Base-by-base conservation (phyloP, 2,888 invertebrate species). In the Villa cingulata region DNA sequence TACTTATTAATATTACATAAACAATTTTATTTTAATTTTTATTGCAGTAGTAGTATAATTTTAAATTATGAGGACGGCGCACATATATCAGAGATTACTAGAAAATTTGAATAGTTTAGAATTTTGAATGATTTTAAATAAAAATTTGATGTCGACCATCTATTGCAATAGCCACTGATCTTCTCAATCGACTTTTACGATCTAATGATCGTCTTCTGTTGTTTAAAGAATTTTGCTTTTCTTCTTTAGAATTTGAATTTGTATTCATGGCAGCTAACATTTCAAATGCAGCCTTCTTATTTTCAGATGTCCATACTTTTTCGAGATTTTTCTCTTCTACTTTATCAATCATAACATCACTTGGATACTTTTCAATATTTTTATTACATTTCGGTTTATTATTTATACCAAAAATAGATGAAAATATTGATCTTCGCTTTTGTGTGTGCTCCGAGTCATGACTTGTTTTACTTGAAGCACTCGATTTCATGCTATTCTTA, bases 221-320 rank as follows among this genome's bases (percentile, higher is more conserved):
- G 7, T 23, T 23, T 23, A 23, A 23, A 4, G 23, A 23, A 23
- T 23, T 27, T 37, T 9, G 38, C 14, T 10, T 16, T 15, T 37
- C 16, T 27, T 15, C 18, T n/a, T 32, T 40, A 19, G 27, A 4
- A 32, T 49, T 46, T 17, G 51, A 59, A 4, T 59, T 58, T 0
- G 63, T 61, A 57, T 66, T 68, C 66, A 68, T 66, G 9, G 64
- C 63, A 3, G 68, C 68, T 44, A 68, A 53, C 57, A 68, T 53
- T 47, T 67, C 65, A 48, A 68, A 68, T 2, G 68, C 66, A 1
- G 64, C 65, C 12, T 62, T 62, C 51, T 67, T 67, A 46, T 68
- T 61, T 49, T 68, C 66, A 48, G 52, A 60, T 10, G 64, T 65
- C 68, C 68, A 68, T 37, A 62, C 57, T 37, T 56, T 61, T 18